These are phyloP conservation scores for Automeris io DNA, from an alignment of 2,888 invertebrate species.

Conservation along the genomic window DNA sequence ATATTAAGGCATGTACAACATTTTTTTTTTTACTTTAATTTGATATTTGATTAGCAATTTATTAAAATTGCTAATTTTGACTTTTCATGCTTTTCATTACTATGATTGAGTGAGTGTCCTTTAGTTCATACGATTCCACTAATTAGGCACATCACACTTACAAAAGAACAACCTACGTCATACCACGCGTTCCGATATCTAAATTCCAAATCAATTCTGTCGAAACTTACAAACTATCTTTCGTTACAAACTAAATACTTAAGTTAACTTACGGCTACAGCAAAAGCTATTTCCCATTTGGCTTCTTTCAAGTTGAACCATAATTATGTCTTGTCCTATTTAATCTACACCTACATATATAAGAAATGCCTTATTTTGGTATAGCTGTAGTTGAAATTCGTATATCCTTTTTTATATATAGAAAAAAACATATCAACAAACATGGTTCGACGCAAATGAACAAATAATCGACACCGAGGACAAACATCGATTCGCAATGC, in stretches of 20 bases:
- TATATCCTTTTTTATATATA: slow-evolving; percentile 26
- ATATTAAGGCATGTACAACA: too few relatives aligned
- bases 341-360: slow-evolving; percentile 37
- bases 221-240: slow-evolving; percentile 9
- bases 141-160: slow-evolving; percentile 61
- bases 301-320: slow-evolving; percentile 77
- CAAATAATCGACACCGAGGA: too few relatives aligned
- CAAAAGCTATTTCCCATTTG: slow-evolving; percentile 70
- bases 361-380: slow-evolving; percentile 69
- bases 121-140: slow-evolving; percentile 42
- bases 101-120: neutral
- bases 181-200: slow-evolving; percentile 21
- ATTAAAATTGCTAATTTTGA: too few relatives aligned
- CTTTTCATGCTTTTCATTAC: neutral
- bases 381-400: slow-evolving; percentile 50
- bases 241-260: slow-evolving; percentile 19
- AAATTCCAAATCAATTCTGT: neutral
- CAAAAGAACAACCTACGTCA: slow-evolving; percentile 49
- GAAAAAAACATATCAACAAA: slow-evolving; percentile 25
- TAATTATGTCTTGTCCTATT: slow-evolving; percentile 68
- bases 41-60: too few relatives aligned
- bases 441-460: slow-evolving; percentile 27
- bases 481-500: too few relatives aligned
- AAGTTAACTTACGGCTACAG: slow-evolving; percentile 34
- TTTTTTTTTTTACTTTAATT: too few relatives aligned